Base-by-base conservation (phyloP, 2,888 invertebrate species). In the Euclidia mi region DNA sequence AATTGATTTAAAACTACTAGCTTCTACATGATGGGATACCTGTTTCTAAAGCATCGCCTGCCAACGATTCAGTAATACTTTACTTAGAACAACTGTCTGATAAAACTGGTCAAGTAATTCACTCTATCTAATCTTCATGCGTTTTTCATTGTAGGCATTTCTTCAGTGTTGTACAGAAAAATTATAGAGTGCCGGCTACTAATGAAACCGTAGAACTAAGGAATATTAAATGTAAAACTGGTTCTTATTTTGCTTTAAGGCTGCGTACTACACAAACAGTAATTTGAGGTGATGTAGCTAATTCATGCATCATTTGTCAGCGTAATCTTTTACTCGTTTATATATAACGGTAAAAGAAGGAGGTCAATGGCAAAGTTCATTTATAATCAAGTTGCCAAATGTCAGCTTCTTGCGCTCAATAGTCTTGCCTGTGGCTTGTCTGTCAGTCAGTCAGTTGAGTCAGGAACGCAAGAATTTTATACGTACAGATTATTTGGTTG, bases 1-100 rank as follows among this genome's bases (percentile, higher is more conserved):
- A 78, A 78, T 81, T 79, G 72, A 66, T 76, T 70, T 74, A 66
- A 75, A 78, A 79, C 67, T 62, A 79, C 76, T 32, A 69, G 57
- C 37, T 71, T 58, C 69, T 66, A 62, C 53, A 67, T 79, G 76
- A 73, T 71, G 76, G 63, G 70, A 53, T 62, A 67, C 40, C 53
- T 18, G 46, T 60, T 56, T 41, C 40, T 47, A 44, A 58, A 42
- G 50, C 57, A 58, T 56, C 45, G 69, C 74, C 76, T 71, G 20
- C 49, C 20, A 61, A 66, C 64, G 34, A 60, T 47, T 35, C 42
- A 11, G 17, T 58, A 55, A 65, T 55, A 43, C 34, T 38, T 41
- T 57, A 68, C 46, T 55, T 32, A 45, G 50, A 44, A 68, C 56
- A 44, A 57, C 65, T 74, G 75, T 78, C 78, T 76, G 70, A 74